Conservation (phyloP, 2,797 vertebrate species). For the Momotus momota region DNA sequence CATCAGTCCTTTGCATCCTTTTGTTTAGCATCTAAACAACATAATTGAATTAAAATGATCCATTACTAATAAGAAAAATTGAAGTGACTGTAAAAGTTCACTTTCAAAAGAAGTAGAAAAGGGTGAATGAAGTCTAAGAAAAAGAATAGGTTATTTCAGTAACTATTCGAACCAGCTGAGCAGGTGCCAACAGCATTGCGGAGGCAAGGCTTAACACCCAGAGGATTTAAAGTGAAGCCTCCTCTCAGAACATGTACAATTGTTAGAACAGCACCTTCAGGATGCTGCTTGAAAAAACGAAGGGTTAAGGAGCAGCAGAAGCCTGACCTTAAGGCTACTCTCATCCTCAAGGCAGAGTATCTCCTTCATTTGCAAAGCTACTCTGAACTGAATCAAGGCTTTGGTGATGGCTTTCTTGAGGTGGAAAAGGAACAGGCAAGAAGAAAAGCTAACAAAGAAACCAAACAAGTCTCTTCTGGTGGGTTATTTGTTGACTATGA, state of each 20-base stretch:
- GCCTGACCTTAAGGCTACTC: neutral
- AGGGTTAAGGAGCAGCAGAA: neutral
- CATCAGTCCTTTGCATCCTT: neutral
- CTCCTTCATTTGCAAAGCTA: neutral
- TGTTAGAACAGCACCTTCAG: neutral
- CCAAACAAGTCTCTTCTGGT: neutral
- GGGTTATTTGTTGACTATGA: neutral
- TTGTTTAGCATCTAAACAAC: neutral
- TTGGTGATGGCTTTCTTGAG: neutral
- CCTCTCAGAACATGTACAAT: fast-evolving
- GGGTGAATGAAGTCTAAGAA: neutral
- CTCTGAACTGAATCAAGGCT: neutral
- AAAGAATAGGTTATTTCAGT: neutral
- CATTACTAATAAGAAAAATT: neutral
- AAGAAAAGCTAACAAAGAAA: neutral
- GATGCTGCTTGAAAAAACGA: neutral
- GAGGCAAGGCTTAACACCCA: neutral
- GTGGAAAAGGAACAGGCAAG: neutral
- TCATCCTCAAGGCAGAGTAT: neutral
- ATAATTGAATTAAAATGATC: neutral
- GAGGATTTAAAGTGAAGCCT: neutral
- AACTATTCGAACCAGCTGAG: neutral
- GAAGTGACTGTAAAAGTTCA: neutral
- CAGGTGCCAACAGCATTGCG: neutral
- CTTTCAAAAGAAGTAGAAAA: neutral